These are phyloP conservation scores for Stichodactyla mertensii DNA, from an alignment of 64 coral and sea anemone species.

Conservation along the genomic window DNA sequence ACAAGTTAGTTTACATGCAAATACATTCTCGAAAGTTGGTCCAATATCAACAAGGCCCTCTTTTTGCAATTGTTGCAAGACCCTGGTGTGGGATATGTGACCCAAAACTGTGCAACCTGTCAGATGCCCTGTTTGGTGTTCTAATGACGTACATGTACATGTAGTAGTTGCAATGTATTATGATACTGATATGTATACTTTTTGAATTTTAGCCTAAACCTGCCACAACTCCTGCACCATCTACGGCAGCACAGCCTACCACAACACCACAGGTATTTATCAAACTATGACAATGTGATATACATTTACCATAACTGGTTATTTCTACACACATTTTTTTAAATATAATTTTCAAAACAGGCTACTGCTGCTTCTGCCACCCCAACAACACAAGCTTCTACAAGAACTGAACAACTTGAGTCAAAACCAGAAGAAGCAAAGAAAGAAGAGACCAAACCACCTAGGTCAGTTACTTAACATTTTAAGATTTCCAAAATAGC, in stretches of 20 bases:
- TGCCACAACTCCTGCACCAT: slow-evolving; percentile 27
- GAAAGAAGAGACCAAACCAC: slow-evolving; percentile 35
- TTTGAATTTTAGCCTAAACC: slow-evolving; percentile 38
- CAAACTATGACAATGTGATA: not conserved
- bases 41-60: too few relatives aligned
- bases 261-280: slow-evolving; percentile 4
- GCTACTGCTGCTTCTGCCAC: slow-evolving; percentile 20
- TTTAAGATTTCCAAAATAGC: too few relatives aligned
- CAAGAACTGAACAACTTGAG: slow-evolving; percentile 33
- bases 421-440: slow-evolving; percentile 54
- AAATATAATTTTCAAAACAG: not conserved
- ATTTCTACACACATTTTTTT: not conserved
- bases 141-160: too few relatives aligned
- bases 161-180: too few relatives aligned
- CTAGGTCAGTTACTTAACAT: not conserved
- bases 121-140: too few relatives aligned
- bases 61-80: too few relatives aligned
- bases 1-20: too few relatives aligned
- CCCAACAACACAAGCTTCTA: slow-evolving; percentile 19
- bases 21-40: too few relatives aligned
- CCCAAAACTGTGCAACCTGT: too few relatives aligned
- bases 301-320: not conserved
- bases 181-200: too few relatives aligned
- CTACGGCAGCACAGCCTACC: slow-evolving; percentile 2
- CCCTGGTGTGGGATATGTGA: too few relatives aligned